These are phyloP conservation scores for Eurystomus gularis DNA, from an alignment of 2,113 vertebrate genomes.

Conservation along the genomic window DNA sequence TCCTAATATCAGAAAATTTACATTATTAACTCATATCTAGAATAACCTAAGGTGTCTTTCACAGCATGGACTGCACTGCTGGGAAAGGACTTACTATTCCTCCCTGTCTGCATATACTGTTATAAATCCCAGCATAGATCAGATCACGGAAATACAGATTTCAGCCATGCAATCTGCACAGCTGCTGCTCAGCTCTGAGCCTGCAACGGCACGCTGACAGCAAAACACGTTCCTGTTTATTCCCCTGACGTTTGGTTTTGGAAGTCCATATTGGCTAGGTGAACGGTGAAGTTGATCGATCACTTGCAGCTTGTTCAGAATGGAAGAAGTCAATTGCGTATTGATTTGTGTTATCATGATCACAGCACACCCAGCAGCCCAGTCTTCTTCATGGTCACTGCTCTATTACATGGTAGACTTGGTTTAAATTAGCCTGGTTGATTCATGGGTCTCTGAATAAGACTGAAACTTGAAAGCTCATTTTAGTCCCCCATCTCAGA, in stretches of 20 bases:
- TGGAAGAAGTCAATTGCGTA: constrained; percentile 39
- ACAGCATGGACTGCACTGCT: neutral
- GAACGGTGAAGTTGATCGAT: constrained; percentile 1
- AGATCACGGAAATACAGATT: neutral
- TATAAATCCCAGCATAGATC: neutral
- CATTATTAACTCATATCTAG: neutral
- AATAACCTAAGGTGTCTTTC: neutral
- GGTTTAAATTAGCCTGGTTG: neutral
- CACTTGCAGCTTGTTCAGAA: constrained; percentile 1
- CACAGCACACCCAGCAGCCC: neutral
- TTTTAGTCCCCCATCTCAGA: neutral
- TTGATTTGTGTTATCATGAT: constrained; percentile 9
- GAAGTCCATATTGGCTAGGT: neutral
- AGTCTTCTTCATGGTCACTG: fast-evolving
- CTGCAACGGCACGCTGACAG: neutral
- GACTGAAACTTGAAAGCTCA: neutral
- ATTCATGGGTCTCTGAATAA: neutral
- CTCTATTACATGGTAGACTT: neutral
- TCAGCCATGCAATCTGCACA: neutral
- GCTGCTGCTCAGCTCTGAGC: neutral
- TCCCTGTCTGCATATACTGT: neutral
- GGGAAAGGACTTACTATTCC: neutral
- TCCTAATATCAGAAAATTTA: neutral
- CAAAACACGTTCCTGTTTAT: neutral
- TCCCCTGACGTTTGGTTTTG: neutral